Evolutionary conservation across 2,113 vertebrate genomes (phyloP).

Genomic region (Silurus meridionalis): DNA sequence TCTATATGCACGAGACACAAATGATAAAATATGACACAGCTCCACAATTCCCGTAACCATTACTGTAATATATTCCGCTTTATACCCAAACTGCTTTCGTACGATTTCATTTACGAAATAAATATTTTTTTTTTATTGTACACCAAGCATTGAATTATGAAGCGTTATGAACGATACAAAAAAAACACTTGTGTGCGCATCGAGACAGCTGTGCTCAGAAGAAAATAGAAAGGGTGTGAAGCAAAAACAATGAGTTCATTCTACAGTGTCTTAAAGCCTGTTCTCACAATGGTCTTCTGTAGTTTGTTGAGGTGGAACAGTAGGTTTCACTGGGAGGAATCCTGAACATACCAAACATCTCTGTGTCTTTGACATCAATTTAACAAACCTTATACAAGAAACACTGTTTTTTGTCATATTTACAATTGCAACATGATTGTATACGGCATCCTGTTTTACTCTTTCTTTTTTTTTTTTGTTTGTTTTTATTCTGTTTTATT

Average conservation of each 20-base stretch:
- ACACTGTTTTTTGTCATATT: not conserved
- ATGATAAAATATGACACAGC: not conserved
- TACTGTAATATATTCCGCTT: not conserved
- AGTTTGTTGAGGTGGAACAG: constrained; percentile 23
- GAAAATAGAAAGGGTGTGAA: constrained; percentile 34
- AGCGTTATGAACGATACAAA: not conserved
- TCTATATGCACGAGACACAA: not conserved
- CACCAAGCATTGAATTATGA: not conserved
- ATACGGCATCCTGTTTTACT: no score
- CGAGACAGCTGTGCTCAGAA: not conserved
- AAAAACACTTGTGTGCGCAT: not conserved
- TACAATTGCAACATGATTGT: no score
- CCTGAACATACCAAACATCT: constrained; percentile 46
- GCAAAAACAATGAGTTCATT: constrained; percentile 16
- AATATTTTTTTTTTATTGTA: not conserved
- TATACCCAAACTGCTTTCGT: not conserved
- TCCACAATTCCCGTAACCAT: not conserved
- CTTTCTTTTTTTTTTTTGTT: not conserved
- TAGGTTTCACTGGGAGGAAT: constrained; percentile 43
- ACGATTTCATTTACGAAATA: not conserved
- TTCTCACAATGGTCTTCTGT: constrained; percentile 31
- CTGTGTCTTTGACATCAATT: not conserved
- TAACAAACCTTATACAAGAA: not conserved
- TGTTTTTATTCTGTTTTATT: not conserved
- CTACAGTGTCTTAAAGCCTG: not conserved